Conservation (phyloP, 2,797 vertebrate species). For the Morelia viridis region DNA sequence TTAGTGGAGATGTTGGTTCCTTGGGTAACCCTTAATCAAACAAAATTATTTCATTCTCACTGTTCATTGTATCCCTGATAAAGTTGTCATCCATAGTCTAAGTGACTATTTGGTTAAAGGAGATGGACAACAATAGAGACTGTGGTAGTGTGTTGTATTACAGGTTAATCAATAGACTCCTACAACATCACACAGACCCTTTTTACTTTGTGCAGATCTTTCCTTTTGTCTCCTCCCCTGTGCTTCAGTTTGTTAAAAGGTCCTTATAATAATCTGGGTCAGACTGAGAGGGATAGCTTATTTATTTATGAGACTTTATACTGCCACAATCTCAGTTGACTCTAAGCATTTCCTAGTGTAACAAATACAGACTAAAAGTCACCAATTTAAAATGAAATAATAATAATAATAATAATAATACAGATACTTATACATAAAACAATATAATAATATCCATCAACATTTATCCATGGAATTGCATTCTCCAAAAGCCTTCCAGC, state of each 20-base stretch:
- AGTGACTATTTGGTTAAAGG: not conserved
- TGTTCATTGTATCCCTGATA: not conserved
- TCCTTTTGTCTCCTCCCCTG: not conserved
- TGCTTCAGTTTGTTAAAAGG: no score
- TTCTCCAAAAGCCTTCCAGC: no score
- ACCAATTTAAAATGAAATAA: no score
- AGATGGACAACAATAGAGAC: not conserved
- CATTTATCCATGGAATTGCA: no score
- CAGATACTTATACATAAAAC: no score
- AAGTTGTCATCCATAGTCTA: not conserved
- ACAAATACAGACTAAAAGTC: no score
- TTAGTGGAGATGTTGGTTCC: not conserved
- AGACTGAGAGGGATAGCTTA: not conserved
- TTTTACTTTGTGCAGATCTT: not conserved
- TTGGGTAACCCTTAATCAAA: not conserved
- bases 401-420: no score
- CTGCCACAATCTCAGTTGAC: no score
- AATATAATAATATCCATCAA: no score
- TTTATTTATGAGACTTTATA: no score
- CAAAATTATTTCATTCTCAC: not conserved
- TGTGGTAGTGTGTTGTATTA: not conserved
- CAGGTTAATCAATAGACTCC: not conserved
- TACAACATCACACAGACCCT: not conserved
- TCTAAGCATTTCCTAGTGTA: no score
- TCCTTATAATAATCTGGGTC: not conserved